phyloP scores from a whole-genome alignment of 2,888 invertebrate genomes.

The Orchestes rusci region DNA sequence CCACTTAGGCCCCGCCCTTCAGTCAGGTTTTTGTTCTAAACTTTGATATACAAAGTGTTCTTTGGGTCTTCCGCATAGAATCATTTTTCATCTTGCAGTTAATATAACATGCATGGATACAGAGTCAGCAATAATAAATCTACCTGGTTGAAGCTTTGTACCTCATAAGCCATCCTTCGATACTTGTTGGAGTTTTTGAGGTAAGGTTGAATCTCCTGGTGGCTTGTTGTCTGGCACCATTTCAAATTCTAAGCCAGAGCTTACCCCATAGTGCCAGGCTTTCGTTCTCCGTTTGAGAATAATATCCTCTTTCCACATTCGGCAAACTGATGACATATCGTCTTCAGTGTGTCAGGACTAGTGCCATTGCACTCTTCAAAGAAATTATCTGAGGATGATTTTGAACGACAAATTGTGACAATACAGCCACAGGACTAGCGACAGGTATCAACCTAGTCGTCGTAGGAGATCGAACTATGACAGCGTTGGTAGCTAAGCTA shows the following conservation, averaged over 20 bases:
- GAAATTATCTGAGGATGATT: conserved; percentile 27
- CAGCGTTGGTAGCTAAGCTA: conserved; percentile 21
- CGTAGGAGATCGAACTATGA: conserved; percentile 26
- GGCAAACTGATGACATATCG: conserved; percentile 30
- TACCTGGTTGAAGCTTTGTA: conserved; percentile 27
- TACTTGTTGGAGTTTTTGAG: conserved; percentile 28
- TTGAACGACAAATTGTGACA: conserved; percentile 28
- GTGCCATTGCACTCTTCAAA: no score
- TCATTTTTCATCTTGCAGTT: conserved; percentile 3
- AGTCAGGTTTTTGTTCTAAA: conserved; percentile 3
- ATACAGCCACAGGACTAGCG: conserved; percentile 31
- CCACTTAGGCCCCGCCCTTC: no score
- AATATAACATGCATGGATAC: conserved; percentile 28
- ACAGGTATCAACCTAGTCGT: conserved; percentile 27
- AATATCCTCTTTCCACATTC: conserved; percentile 31
- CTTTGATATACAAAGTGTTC: conserved; percentile 18
- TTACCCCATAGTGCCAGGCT: no score
- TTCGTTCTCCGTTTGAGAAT: conserved; percentile 37
- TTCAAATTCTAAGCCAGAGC: conserved; percentile 37
- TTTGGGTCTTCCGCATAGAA: conserved; percentile 19
- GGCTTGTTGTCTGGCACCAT: conserved; percentile 36
- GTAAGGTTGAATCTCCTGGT: conserved; percentile 38
- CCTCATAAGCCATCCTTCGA: conserved; percentile 27
- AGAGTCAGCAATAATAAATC: conserved; percentile 29
- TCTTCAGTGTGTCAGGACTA: no score